Percentiles rank a stretch among this genome's conserved stretches.
Conservation (phyloP, 2,113 vertebrate genomes). For the Trogon melanurus region DNA sequence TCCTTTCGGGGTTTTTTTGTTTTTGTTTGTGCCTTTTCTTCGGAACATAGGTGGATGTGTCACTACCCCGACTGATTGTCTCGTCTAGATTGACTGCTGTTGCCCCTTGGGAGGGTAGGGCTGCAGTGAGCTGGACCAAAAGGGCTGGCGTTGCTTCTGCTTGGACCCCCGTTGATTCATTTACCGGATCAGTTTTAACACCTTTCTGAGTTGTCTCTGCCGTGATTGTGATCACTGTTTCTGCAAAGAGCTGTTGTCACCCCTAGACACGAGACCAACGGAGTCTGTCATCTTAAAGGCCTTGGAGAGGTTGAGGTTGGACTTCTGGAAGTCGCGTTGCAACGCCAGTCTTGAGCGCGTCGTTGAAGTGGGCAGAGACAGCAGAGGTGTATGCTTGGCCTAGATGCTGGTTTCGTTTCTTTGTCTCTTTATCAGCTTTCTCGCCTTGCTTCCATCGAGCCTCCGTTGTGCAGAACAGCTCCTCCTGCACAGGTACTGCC, state of each 20-base stretch:
- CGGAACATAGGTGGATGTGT: background rate
- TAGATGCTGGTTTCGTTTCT: rapidly evolving
- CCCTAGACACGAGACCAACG: background rate
- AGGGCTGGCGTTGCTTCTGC: background rate
- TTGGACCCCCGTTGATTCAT: background rate
- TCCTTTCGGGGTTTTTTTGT: background rate
- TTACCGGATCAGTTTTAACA: background rate
- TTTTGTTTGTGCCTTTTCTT: background rate
- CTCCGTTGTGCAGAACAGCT: background rate
- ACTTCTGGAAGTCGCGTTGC: background rate
- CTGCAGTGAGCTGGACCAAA: background rate
- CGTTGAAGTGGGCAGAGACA: background rate
- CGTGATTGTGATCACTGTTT: background rate
- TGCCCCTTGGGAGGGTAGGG: background rate
- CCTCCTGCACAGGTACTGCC: rapidly evolving
- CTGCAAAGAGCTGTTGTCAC: background rate
- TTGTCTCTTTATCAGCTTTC: background rate
- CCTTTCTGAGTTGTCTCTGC: background rate
- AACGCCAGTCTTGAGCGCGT: rapidly evolving
- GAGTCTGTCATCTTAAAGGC: background rate
- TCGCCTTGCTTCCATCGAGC: background rate
- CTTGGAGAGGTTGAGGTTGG: background rate
- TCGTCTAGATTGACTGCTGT: background rate
- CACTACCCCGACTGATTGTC: background rate
- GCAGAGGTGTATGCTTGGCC: background rate